Conservation (phyloP, 2,888 invertebrate genomes). For the Cartodere bifasciata region DNA sequence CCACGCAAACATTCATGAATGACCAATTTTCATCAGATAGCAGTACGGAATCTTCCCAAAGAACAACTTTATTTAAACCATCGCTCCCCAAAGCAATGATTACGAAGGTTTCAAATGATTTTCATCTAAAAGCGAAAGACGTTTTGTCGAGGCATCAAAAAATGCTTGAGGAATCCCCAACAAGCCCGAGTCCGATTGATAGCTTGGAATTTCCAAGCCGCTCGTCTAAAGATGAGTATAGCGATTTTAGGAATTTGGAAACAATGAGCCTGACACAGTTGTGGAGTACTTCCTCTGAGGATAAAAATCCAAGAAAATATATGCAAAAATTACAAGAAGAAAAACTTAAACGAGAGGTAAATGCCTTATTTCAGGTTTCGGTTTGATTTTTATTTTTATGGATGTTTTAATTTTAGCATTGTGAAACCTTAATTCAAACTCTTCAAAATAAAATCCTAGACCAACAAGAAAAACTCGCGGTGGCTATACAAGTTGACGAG, state of each 20-base stretch:
- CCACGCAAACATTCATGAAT: neutral
- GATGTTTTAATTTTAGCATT: slow-evolving; percentile 41
- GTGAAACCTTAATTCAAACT: slow-evolving; percentile 62
- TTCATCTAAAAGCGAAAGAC: slow-evolving; percentile 21
- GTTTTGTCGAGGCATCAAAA: slow-evolving; percentile 22
- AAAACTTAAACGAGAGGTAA: slow-evolving; percentile 60
- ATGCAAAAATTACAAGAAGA: slow-evolving; percentile 57
- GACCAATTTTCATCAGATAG: slow-evolving; percentile 9
- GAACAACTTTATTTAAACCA: slow-evolving; percentile 18
- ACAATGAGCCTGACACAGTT: slow-evolving; percentile 17
- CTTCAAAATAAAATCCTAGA: slow-evolving; percentile 61
- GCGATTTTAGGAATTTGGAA: slow-evolving; percentile 49
- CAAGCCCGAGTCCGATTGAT: slow-evolving; percentile 2
- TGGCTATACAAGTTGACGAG: slow-evolving; percentile 64
- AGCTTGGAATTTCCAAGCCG: slow-evolving; percentile 5
- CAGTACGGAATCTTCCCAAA: slow-evolving; percentile 24
- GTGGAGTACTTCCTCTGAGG: slow-evolving; percentile 18
- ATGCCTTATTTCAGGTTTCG: slow-evolving; percentile 14
- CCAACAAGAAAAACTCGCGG: slow-evolving; percentile 66
- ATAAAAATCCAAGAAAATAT: slow-evolving; percentile 11
- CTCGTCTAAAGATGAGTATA: slow-evolving; percentile 34
- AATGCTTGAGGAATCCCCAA: slow-evolving; percentile 13
- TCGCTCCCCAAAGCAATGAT: no score
- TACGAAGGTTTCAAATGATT: no score
- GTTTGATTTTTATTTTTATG: no score